Percentiles rank a stretch among this genome's conserved stretches.
These are phyloP conservation scores for Orbicella faveolata DNA, from an alignment of 64 coral and sea anemone genomes.

Conservation along the genomic window DNA sequence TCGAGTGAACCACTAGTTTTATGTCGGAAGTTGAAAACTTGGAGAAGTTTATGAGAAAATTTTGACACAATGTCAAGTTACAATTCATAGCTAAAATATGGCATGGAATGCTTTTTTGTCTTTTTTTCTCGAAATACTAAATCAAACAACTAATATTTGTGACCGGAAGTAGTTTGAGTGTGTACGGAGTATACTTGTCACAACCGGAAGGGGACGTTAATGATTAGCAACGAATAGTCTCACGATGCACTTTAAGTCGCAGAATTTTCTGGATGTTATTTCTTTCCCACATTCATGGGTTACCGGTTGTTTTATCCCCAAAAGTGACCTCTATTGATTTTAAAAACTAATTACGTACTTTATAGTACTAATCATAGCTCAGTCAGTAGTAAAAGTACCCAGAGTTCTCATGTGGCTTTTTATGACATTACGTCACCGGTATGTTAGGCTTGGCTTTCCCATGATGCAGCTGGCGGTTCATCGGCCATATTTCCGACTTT, in stretches of 20 bases:
- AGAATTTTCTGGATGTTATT: background rate
- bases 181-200: background rate
- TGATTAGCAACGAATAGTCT: background rate
- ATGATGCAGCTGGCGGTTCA: slow-evolving; percentile 40
- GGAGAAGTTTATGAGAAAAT: too few relatives aligned
- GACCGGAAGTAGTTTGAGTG: background rate
- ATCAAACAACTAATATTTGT: background rate
- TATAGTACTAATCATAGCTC: background rate
- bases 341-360: background rate
- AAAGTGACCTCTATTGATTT: background rate
- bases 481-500: slow-evolving; percentile 78
- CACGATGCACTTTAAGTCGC: background rate
- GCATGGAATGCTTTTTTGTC: background rate
- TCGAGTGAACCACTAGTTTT: too few relatives aligned
- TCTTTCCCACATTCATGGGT: background rate
- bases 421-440: slow-evolving; percentile 71
- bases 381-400: background rate
- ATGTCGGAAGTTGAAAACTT: too few relatives aligned
- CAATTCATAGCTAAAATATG: background rate
- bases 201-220: background rate
- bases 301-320: background rate
- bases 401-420: background rate
- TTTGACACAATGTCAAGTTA: too few relatives aligned
- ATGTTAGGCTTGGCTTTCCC: slow-evolving; percentile 98
- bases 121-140: background rate